Evolutionary conservation across 2,888 invertebrate species (phyloP).

Genomic region (Acronicta alni): DNA sequence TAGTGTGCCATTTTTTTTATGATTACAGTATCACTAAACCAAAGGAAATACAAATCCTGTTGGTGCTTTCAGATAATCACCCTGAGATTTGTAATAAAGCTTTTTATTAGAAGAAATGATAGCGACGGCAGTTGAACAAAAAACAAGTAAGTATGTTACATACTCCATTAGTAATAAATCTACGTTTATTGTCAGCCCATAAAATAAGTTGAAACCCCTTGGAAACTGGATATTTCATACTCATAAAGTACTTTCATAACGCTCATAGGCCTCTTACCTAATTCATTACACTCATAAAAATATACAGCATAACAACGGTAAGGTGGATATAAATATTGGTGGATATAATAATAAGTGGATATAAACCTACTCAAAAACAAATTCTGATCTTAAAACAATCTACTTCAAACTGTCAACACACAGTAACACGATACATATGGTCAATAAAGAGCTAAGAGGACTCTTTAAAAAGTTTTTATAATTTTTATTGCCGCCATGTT

Average conservation of each 20-base stretch:
- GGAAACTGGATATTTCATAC: neutral
- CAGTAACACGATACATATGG: conserved; percentile 74
- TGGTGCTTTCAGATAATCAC: neutral
- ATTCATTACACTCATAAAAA: conserved; percentile 9
- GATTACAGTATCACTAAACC: neutral
- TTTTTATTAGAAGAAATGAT: too few species aligned
- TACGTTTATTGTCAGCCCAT: neutral
- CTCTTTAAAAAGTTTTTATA: conserved; percentile 69
- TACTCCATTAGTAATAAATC: neutral
- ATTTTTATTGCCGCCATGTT: conserved; percentile 54
- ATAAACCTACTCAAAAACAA: conserved; percentile 12
- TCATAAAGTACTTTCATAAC: conserved; percentile 26
- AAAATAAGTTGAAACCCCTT: neutral
- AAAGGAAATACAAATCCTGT: neutral
- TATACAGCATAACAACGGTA: conserved; percentile 10
- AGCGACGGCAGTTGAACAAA: too few species aligned
- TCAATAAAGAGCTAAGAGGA: conserved; percentile 68
- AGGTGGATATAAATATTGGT: conserved; percentile 3
- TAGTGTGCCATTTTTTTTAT: too few species aligned
- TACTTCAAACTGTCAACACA: conserved; percentile 61
- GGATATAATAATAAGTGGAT: conserved; percentile 2
- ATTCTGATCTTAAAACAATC: conserved; percentile 15
- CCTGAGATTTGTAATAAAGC: neutral
- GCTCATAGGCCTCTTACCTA: conserved; percentile 10
- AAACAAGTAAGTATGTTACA: too few species aligned